phyloP scores from a whole-genome alignment of 2,797 vertebrate species.

The Cottoperca gobio region DNA sequence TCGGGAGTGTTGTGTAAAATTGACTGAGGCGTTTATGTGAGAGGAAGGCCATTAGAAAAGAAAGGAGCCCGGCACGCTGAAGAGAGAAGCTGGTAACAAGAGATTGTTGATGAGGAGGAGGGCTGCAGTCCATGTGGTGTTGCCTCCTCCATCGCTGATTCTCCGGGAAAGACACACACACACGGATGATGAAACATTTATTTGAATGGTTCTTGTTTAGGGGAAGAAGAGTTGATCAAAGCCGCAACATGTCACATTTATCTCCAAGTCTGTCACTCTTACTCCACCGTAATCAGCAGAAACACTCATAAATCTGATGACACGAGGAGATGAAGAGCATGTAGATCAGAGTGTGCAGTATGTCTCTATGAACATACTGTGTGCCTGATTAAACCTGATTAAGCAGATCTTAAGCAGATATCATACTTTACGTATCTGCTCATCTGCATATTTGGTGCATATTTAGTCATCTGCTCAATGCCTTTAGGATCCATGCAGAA shows the following conservation, averaged over 20 bases:
- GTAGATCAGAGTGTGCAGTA: not conserved
- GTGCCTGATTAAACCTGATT: no score
- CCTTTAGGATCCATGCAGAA: not conserved
- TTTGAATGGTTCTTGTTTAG: constrained; percentile 24
- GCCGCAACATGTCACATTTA: constrained; percentile 13
- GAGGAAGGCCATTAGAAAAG: constrained; percentile 63
- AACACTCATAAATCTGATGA: not conserved
- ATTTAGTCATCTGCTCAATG: no score
- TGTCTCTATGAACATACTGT: no score
- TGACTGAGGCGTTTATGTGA: constrained; percentile 57
- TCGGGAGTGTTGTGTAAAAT: constrained; percentile 70
- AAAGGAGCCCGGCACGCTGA: constrained; percentile 72
- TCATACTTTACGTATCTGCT: not conserved
- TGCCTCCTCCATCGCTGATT: constrained; percentile 17
- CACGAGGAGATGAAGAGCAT: not conserved
- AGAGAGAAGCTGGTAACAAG: constrained; percentile 49
- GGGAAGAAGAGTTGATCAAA: constrained; percentile 30
- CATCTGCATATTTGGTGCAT: not conserved
- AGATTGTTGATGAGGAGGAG: constrained; percentile 29
- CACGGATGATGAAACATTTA: constrained; percentile 11
- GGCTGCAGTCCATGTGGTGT: not conserved
- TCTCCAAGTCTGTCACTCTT: constrained; percentile 1
- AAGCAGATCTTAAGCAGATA: not conserved
- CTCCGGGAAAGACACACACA: constrained; percentile 15
- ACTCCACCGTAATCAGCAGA: constrained; percentile 6